Percentiles rank a stretch among this genome's conserved stretches.
Conservation (phyloP, 1,140 invertebrate species). For the Papilio dardanus region DNA sequence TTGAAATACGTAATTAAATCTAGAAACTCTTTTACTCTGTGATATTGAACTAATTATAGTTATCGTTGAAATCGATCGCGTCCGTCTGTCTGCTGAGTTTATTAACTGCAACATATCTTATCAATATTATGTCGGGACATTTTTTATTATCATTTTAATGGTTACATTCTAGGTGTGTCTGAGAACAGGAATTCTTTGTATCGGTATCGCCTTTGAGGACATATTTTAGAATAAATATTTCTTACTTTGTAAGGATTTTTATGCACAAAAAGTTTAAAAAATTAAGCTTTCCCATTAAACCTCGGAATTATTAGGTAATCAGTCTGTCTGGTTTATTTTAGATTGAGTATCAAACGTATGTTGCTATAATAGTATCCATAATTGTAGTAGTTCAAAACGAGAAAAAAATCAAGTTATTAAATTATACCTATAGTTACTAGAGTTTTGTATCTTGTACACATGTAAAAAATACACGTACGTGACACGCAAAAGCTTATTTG, state of each 20-base stretch:
- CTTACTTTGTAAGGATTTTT: too few relatives aligned
- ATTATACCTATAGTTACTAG: too few relatives aligned
- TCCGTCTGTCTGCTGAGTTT: neutral
- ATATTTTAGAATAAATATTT: neutral
- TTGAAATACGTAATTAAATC: too few relatives aligned
- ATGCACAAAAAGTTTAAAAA: too few relatives aligned
- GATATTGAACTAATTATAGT: neutral
- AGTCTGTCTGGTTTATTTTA: too few relatives aligned
- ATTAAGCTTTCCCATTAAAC: too few relatives aligned
- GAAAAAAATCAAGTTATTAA: neutral
- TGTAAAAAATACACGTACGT: neutral
- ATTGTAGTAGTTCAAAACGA: neutral
- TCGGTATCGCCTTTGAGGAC: neutral
- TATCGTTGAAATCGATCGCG: constrained; percentile 2
- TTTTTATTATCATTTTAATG: constrained; percentile 1
- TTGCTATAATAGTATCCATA: too few relatives aligned
- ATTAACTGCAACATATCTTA: constrained; percentile 18
- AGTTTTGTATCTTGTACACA: neutral
- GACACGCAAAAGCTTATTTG: neutral
- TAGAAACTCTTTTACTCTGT: neutral
- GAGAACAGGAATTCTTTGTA: neutral
- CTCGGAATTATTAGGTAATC: too few relatives aligned
- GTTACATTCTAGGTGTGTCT: neutral
- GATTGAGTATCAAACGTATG: too few relatives aligned
- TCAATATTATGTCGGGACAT: neutral